phyloP scores from a whole-genome alignment of 1,140 invertebrate genomes.

The Agrypnia vestita region DNA sequence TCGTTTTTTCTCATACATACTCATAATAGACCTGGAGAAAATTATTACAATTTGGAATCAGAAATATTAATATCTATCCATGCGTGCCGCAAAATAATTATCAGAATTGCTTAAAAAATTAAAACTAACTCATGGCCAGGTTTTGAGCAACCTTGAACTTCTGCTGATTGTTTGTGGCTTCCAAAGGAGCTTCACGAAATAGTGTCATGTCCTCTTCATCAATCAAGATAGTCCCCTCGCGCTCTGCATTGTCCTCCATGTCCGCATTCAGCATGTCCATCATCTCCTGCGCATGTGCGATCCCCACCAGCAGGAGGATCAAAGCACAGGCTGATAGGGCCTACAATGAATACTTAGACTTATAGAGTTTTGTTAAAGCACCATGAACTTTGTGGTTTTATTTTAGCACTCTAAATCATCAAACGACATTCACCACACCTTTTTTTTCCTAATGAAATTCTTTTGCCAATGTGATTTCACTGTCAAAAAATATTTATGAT shows the following conservation, averaged over 20 bases:
- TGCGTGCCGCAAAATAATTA: too few relatives aligned
- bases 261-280: slow-evolving; percentile 59
- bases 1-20: too few relatives aligned
- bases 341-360: too few relatives aligned
- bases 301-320: slow-evolving; percentile 55
- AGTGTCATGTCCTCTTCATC: slow-evolving; percentile 51
- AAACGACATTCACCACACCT: too few relatives aligned
- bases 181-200: slow-evolving; percentile 47
- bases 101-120: not conserved
- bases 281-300: slow-evolving; percentile 58
- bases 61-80: too few relatives aligned
- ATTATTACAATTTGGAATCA: too few relatives aligned
- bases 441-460: too few relatives aligned
- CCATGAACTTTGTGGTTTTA: slow-evolving; percentile 1
- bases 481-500: too few relatives aligned
- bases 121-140: slow-evolving; percentile 55
- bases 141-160: slow-evolving; percentile 59
- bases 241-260: slow-evolving; percentile 60
- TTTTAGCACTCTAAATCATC: not conserved
- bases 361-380: too few relatives aligned
- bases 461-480: too few relatives aligned
- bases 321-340: slow-evolving; percentile 57
- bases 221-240: slow-evolving; percentile 52
- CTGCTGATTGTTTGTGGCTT: slow-evolving; percentile 59
- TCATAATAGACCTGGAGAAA: too few relatives aligned